Evolutionary conservation across 2,797 vertebrate species (phyloP), one percentile per base, ranked within the genome.

Genomic region (Trachurus trachurus): DNA sequence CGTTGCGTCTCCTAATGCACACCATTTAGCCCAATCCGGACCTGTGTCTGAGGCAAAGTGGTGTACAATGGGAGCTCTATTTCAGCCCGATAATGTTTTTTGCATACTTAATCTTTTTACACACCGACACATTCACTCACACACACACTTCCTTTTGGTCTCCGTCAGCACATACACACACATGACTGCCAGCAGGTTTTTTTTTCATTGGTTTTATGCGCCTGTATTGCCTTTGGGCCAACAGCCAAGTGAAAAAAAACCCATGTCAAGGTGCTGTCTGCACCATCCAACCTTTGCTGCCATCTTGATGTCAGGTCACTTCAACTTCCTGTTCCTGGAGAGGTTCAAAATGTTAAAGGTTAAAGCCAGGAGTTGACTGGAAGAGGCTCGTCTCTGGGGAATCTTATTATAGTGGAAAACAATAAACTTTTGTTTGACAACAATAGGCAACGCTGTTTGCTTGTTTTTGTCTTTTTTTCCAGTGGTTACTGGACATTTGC

Each of bases 241-340:
- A 82, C 91, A 94, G 92, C 92, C 92, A 94, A 89, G 86, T 78
- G 92, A 83, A 77, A 87, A 94, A 77, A 87, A 94, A 83, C 87
- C 82, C 77, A 72, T 75, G 83, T 87, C 84, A 92, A 85, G 50
- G 87, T 88, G 85, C 88, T 80, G 67, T 91, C 87, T 89, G 81
- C 88, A 93, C 89, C 83, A 59, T 93, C 94, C 88, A 91, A 96
- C 96, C 96, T 96, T 94, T 92, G 93, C 75, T 93, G 96, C 94
- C 96, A 96, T 96, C 89, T 94, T 85, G 93, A 89, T 82, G 93
- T 96, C 93, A 84, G 93, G 90, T 91, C 89, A 91, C 92, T 90
- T 93, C 93, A 82, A 92, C 91, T 93, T 93, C 89, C 94, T 93
- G 94, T 92, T 90, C 92, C 95, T 95, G 71, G 81, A 79, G 74